phyloP scores from a whole-genome alignment of 2,888 invertebrate species.

The Mesorhabditis sp. region DNA sequence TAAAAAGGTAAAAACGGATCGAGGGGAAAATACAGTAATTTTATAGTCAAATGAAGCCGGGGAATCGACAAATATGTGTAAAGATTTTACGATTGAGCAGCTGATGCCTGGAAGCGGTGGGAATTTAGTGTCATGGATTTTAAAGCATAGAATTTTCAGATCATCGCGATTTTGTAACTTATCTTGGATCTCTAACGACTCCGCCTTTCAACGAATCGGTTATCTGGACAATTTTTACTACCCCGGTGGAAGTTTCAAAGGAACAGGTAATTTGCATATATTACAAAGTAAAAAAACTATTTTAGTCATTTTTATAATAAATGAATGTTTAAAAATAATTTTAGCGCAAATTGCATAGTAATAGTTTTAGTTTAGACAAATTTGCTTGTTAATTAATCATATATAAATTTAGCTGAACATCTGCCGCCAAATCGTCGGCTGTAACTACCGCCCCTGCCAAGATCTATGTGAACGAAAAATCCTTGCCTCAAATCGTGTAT shows the following conservation, averaged over 20 bases:
- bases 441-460: constrained; percentile 12
- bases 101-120: constrained; percentile 21
- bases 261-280: constrained; percentile 38
- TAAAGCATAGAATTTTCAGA: constrained; percentile 18
- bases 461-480: constrained; percentile 19
- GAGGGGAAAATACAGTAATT: background rate
- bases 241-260: constrained; percentile 57
- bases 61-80: constrained; percentile 23
- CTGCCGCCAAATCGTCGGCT: constrained; percentile 8
- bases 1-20: constrained; percentile 18
- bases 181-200: constrained; percentile 59
- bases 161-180: constrained; percentile 58
- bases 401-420: no score
- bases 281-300: no score
- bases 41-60: background rate
- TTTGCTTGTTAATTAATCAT: no score
- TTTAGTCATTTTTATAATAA: no score
- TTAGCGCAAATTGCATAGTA: no score
- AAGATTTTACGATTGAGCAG: constrained; percentile 25
- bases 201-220: constrained; percentile 59
- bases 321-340: no score
- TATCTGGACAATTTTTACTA: constrained; percentile 59
- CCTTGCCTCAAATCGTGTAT: constrained; percentile 25
- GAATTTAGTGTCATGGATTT: background rate
- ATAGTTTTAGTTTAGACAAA: no score